These are phyloP conservation scores for Asteroscopus sphinx DNA, from an alignment of 2,888 invertebrate species.

Conservation along the genomic window DNA sequence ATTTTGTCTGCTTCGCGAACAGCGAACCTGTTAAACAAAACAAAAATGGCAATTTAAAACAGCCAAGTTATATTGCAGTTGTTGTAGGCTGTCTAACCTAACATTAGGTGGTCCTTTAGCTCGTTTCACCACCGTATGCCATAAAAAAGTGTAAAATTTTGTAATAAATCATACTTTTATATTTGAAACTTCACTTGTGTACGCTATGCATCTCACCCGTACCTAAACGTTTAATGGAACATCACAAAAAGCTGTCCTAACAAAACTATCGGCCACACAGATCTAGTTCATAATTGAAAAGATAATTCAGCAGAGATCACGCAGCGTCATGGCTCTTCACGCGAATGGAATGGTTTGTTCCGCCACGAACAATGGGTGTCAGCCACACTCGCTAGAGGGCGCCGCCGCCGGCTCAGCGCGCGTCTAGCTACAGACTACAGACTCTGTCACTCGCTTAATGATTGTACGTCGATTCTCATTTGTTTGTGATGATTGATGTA, in stretches of 20 bases:
- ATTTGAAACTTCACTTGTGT: too few relatives aligned
- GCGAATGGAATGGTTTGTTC: constrained; percentile 41
- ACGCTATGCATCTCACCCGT: background rate
- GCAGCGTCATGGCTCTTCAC: constrained; percentile 27
- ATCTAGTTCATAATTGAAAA: constrained; percentile 44
- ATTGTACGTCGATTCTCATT: constrained; percentile 17
- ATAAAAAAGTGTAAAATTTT: too few relatives aligned
- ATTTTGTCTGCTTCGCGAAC: too few relatives aligned
- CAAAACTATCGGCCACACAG: constrained; percentile 31
- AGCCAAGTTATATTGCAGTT: too few relatives aligned
- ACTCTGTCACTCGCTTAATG: constrained; percentile 18
- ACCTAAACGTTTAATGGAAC: too few relatives aligned
- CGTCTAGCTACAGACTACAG: constrained; percentile 41
- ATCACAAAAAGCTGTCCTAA: constrained; percentile 18
- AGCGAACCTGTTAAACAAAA: too few relatives aligned
- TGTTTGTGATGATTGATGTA: constrained; percentile 27
- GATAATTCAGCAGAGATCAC: constrained; percentile 44
- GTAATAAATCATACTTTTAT: too few relatives aligned
- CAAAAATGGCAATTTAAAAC: too few relatives aligned
- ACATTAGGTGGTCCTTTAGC: too few relatives aligned
- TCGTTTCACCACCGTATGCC: too few relatives aligned
- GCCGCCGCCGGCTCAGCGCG: constrained; percentile 20
- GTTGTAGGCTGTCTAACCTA: too few relatives aligned
- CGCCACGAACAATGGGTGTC: constrained; percentile 56
- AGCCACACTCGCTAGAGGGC: constrained; percentile 38